Percentiles rank a stretch among this genome's conserved stretches.
Conservation (phyloP, 2,888 invertebrate genomes). For the Acanthopleura granulata region DNA sequence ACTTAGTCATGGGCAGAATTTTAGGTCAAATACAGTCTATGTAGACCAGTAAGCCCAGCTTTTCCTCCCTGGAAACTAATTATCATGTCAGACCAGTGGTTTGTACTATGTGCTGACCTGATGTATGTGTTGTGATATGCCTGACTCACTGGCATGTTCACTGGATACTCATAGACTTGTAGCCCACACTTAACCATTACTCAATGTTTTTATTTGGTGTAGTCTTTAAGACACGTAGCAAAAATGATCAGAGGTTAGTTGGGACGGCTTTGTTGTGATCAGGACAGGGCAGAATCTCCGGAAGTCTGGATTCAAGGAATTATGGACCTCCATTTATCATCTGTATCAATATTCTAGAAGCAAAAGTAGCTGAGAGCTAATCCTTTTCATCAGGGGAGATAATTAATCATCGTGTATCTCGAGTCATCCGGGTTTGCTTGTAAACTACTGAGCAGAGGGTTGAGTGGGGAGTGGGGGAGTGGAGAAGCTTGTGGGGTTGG, state of each 20-base stretch:
- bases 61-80: no score
- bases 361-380: background rate
- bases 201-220: background rate
- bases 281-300: background rate
- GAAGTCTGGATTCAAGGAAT: background rate
- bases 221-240: background rate
- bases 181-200: background rate
- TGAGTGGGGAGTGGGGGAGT: no score
- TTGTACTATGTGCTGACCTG: no score
- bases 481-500: no score
- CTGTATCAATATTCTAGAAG: constrained; percentile 14
- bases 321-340: constrained; percentile 1
- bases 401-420: background rate
- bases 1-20: no score
- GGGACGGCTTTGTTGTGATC: background rate
- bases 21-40: no score
- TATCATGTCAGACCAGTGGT: no score
- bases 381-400: background rate
- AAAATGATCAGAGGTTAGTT: constrained; percentile 18
- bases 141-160: no score
- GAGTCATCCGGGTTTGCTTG: background rate
- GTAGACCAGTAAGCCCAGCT: no score
- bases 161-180: background rate
- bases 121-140: no score
- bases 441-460: no score